Evolutionary conservation across 2,113 vertebrate genomes (phyloP), one percentile per base, ranked within the genome.

Genomic region (Datnioides undecimradiatus): DNA sequence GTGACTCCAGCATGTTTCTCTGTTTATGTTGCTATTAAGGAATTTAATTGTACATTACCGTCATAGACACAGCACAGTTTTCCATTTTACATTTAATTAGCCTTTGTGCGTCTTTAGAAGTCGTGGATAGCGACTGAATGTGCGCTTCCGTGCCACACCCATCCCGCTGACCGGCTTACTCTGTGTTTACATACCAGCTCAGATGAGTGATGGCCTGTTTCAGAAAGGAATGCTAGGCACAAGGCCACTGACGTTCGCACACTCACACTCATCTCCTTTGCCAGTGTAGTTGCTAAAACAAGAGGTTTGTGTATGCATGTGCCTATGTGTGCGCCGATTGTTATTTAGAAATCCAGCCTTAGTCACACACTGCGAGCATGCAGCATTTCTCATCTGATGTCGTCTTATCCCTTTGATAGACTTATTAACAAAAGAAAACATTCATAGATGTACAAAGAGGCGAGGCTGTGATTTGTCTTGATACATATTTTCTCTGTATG

Each of bases 131-230:
- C 65, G 84, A 87, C 60, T n/a, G 51, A 83, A 64, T 71, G 36
- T 43, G 55, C 41, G 40, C 52, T 74, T 84, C 76, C 48, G 43
- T 64, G 76, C 80, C 84, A 91, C 86, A 71, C 75, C 77, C 85
- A 66, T 76, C 64, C 49, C 66, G 48, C 76, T 90, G 79, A 89
- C 88, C 68, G 55, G 52, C 78, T 78, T 40, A 31, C 85, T 62
- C 38, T 69, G 57, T 82, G 92, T 93, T 91, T 92, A 92, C 91
- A 93, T 85, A 90, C 88, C 92, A 86, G 84, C 59, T 85, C 54
- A 80, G 54, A 87, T 83, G 84, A 78, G 41, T 83, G 85, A 93
- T 88, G 87, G 81, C 77, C 87, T 80, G 80, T 86, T 76, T 64
- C 65, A 78, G 71, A 58, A 58, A 78, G 86, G 87, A 93, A 91